A percentile compares a stretch with the other conserved stretches of the same genome.
Evolutionary conservation across 2,113 vertebrate genomes (phyloP).

Genomic region (Gnathonemus echidnorhynchus): DNA sequence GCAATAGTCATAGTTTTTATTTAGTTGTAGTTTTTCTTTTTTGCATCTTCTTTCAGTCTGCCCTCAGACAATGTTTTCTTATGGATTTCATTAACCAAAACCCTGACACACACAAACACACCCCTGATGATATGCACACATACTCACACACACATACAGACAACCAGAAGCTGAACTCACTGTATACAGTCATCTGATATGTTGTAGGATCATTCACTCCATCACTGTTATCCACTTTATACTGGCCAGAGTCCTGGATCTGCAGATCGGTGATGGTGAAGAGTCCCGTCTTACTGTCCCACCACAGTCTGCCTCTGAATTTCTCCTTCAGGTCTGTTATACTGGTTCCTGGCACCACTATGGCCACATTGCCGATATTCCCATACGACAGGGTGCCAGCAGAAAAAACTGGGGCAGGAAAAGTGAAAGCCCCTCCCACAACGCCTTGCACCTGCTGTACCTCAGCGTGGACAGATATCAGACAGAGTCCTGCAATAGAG

Average conservation of each 20-base stretch:
- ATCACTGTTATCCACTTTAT: too few relatives aligned
- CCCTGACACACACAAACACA: too few relatives aligned
- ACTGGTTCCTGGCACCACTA: neutral
- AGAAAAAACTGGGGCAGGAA: neutral
- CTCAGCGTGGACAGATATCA: neutral
- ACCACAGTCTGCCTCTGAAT: slow-evolving; percentile 7
- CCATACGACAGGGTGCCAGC: neutral
- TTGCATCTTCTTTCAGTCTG: too few relatives aligned
- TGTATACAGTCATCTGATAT: too few relatives aligned
- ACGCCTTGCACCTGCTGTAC: neutral
- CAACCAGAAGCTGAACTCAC: too few relatives aligned
- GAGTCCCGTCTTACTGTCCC: slow-evolving; percentile 16
- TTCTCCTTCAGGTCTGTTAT: neutral
- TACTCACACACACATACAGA: neutral
- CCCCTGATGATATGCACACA: neutral
- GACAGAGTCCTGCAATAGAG: neutral
- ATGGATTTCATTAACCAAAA: too few relatives aligned
- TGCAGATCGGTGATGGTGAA: slow-evolving; percentile 18
- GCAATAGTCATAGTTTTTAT: too few relatives aligned
- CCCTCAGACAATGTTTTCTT: too few relatives aligned
- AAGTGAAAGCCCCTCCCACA: neutral
- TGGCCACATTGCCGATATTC: neutral
- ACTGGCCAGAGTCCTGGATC: slow-evolving; percentile 4
- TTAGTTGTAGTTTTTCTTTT: too few relatives aligned
- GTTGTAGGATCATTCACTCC: too few relatives aligned